A percentile compares a stretch with the other conserved stretches of the same genome.
Evolutionary conservation across 2,797 vertebrate genomes (phyloP).

Genomic region (Rhinichthys osculus): DNA sequence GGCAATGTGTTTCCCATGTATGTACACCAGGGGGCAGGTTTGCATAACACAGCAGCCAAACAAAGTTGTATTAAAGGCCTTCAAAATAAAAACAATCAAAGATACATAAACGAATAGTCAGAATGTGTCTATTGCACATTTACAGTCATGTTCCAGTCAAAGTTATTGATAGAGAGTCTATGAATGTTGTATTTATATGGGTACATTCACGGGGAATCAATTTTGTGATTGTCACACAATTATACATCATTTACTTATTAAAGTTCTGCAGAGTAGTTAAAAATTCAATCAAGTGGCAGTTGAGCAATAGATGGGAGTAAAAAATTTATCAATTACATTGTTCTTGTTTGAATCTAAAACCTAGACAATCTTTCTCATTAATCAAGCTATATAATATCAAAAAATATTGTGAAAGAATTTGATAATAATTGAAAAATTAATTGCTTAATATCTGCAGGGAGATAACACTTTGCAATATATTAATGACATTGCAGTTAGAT

Average conservation of each 20-base stretch:
- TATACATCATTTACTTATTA: constrained; percentile 42
- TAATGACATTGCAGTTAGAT: constrained; percentile 56
- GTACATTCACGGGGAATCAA: constrained; percentile 16
- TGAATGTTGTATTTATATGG: constrained; percentile 2
- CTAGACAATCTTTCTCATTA: constrained; percentile 60
- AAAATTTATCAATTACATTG: constrained; percentile 57
- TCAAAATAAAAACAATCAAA: constrained; percentile 2
- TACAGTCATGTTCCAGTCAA: background rate
- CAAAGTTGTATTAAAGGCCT: background rate
- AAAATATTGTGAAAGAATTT: constrained; percentile 56
- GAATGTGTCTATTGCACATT: background rate
- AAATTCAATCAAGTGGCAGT: constrained; percentile 50
- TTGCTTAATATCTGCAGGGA: constrained; percentile 64
- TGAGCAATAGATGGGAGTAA: constrained; percentile 34
- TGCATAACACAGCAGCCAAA: constrained; percentile 36
- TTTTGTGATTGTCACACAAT: constrained; percentile 30
- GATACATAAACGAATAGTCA: background rate
- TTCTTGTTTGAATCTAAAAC: constrained; percentile 57
- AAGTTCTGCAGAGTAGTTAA: constrained; percentile 54
- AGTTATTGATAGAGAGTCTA: background rate
- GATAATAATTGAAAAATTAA: constrained; percentile 69
- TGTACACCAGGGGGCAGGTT: constrained; percentile 61
- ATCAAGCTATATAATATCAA: constrained; percentile 62
- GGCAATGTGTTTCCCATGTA: constrained; percentile 16
- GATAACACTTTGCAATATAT: constrained; percentile 54